Conservation (phyloP, 2,797 vertebrate genomes). For the Gymnoscopelus braueri region DNA sequence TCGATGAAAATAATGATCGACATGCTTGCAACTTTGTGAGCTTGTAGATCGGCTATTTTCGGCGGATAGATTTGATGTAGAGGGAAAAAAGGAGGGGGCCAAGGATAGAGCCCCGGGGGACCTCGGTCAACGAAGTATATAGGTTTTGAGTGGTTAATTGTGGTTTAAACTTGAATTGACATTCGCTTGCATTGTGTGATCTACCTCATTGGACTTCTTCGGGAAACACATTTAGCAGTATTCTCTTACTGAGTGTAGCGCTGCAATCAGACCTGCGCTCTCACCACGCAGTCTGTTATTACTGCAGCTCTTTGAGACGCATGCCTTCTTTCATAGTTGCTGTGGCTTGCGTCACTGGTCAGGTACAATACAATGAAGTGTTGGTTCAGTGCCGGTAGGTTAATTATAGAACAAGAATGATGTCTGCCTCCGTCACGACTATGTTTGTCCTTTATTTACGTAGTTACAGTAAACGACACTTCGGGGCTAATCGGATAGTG, state of each 20-base stretch:
- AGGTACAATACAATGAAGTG: background rate
- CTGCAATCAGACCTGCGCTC: conserved; percentile 8
- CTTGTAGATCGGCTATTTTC: too few species aligned
- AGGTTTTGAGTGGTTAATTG: too few species aligned
- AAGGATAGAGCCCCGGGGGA: too few species aligned
- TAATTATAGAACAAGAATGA: conserved; percentile 51
- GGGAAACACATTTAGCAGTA: background rate
- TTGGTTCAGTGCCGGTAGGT: background rate
- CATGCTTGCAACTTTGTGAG: too few species aligned
- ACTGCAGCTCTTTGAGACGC: background rate
- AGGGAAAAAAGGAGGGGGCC: too few species aligned
- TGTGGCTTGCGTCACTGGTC: conserved; percentile 36
- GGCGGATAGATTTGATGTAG: too few species aligned
- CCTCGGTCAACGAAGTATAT: too few species aligned
- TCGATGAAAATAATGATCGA: too few species aligned
- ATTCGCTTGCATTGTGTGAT: too few species aligned
- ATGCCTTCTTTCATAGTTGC: background rate
- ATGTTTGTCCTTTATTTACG: conserved; percentile 32
- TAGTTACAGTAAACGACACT: conserved; percentile 5
- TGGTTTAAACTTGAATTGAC: too few species aligned
- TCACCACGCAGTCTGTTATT: background rate
- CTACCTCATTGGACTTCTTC: background rate
- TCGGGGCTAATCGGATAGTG: conserved; percentile 5
- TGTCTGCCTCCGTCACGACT: conserved; percentile 32
- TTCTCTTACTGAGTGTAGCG: background rate